Base-by-base conservation (phyloP, 1,140 invertebrate genomes). In the Drosophila tristis region DNA sequence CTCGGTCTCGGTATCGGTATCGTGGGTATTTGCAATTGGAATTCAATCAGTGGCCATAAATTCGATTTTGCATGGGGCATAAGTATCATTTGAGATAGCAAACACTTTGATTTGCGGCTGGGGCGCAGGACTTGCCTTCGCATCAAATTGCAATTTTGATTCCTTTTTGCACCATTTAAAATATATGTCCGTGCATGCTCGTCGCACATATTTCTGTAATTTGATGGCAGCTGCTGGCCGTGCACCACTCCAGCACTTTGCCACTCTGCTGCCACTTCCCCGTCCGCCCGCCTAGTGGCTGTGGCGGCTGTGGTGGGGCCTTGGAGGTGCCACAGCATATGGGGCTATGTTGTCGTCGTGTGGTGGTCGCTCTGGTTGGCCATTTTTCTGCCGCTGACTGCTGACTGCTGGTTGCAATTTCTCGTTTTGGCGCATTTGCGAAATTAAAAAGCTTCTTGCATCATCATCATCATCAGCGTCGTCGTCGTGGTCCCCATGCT, bases 391-490 rank as follows among this genome's bases (percentile, higher is more conserved):
- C 59, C 62, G 48, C 35, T 64, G 61, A 26, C 42, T 57, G 31
- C 25, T 4, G 9, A 35, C 35, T 39, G 35, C 35, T 39, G 35
- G 4, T 4, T 62, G 53, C 29, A 65, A 51, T 66, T 67, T 67
- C 6, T 66, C 39, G 64, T 50, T 48, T 66, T 54, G 82, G 51
- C 60, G 72, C 84, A 87, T 87, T 87, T 87, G 75, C 72, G 47
- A 87, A 87, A 87, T 87, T 87, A 89, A 87, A 87, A 87, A 75
- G 67, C 76, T 51, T 67, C 82, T 78, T 65, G 71, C 80, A 84
- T 86, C 86, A 86, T 86, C 80, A 74, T 63, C 62, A 71, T 58
- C 65, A 64, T 48, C 75, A 74, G 44, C 43, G 6, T 7, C 2
- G 26, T 29, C 5, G 26, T 25, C 29, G 11, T 11, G 20, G n/a